Conservation (phyloP, 2,113 vertebrate species). For the Pagrus major region DNA sequence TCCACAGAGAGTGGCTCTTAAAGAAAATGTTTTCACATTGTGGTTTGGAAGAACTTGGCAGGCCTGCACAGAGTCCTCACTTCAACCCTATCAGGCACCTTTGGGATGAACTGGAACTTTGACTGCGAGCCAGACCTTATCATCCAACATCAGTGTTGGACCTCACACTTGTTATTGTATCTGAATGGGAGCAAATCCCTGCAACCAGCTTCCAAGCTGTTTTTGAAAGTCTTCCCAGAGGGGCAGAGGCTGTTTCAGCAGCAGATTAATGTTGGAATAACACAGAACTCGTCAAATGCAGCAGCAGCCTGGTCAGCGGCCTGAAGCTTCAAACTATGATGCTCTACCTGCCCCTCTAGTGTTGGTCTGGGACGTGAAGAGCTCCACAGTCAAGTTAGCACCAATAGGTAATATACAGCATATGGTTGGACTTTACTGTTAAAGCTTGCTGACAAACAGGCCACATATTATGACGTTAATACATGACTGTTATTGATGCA, state of each 20-base stretch:
- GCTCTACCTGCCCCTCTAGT: no score
- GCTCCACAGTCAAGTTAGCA: no score
- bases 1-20: background rate
- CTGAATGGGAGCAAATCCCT: conserved; percentile 36
- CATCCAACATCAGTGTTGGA: conserved; percentile 5
- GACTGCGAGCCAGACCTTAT: conserved; percentile 23
- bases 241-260: background rate
- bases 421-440: no score
- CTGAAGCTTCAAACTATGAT: no score
- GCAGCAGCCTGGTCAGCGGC: no score
- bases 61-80: background rate
- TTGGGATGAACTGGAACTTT: conserved; percentile 14
- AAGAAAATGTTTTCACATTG: background rate
- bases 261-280: conserved; percentile 24
- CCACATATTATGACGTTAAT: no score
- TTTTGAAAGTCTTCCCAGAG: conserved; percentile 30
- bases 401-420: no score
- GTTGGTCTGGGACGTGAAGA: no score
- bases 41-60: conserved; percentile 4
- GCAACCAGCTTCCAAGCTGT: conserved; percentile 31
- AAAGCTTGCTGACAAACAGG: no score
- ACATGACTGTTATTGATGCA: no score
- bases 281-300: no score
- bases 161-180: conserved; percentile 25
- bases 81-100: conserved; percentile 10